Evolutionary conservation across 2,797 vertebrate species (phyloP).

Genomic region (Enoplosus armatus): DNA sequence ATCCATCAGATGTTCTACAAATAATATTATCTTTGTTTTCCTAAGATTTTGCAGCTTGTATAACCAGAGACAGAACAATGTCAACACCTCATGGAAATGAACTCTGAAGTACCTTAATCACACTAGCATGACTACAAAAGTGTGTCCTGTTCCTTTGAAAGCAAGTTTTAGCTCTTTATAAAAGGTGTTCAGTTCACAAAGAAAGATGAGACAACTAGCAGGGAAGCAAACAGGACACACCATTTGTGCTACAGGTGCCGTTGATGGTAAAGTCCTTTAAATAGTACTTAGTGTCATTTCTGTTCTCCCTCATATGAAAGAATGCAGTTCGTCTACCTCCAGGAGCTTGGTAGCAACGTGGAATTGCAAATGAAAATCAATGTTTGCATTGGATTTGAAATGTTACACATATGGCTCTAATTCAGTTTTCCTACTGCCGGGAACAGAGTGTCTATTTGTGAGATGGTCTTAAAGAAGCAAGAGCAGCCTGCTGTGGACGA

Average conservation of each 20-base stretch:
- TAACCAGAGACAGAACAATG: slow-evolving; percentile 2
- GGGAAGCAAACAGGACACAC: neutral
- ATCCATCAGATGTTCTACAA: neutral
- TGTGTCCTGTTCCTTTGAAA: neutral
- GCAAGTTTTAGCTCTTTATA: neutral
- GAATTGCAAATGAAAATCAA: slow-evolving; percentile 19
- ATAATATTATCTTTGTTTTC: slow-evolving; percentile 12
- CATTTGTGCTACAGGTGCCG: neutral
- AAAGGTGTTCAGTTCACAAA: neutral
- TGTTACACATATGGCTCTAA: neutral
- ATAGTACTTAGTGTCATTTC: neutral
- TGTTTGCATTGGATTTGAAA: slow-evolving; percentile 33
- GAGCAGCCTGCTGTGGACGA: neutral
- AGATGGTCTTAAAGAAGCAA: neutral
- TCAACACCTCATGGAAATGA: neutral
- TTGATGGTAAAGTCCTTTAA: neutral
- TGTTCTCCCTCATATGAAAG: neutral
- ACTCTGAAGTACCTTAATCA: neutral
- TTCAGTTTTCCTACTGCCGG: neutral
- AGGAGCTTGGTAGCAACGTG: neutral
- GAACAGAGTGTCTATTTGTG: slow-evolving; percentile 1
- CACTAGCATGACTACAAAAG: too few species aligned
- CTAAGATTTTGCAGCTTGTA: neutral
- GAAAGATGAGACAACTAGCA: neutral
- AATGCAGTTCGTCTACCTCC: neutral